These are phyloP conservation scores for Cyrtodaria siliqua DNA, from an alignment of 2,888 invertebrate genomes.

Conservation along the genomic window DNA sequence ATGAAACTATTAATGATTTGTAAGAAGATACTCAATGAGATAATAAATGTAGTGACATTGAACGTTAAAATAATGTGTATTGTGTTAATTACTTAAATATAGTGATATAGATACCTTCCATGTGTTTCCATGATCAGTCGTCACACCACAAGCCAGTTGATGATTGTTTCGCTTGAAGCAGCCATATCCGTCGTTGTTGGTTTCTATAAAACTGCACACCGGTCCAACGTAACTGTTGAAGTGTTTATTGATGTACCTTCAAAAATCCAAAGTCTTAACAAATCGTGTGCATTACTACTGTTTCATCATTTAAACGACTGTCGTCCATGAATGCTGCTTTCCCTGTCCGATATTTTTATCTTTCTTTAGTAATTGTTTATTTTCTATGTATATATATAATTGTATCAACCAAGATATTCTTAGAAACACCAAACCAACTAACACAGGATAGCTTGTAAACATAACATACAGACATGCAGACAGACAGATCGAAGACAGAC, in stretches of 20 bases:
- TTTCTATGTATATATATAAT: constrained; percentile 11
- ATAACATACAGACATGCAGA: no score
- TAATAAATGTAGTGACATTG: no score
- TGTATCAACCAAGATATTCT: constrained; percentile 3
- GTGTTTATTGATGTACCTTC: constrained; percentile 46
- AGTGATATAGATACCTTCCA: constrained; percentile 25
- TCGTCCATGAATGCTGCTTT: no score
- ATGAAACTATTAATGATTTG: no score
- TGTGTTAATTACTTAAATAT: no score
- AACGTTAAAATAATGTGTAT: no score
- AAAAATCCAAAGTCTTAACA: not conserved
- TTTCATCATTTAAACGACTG: no score
- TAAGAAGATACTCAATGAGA: no score
- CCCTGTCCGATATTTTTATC: not conserved
- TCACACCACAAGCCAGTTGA: constrained; percentile 8
- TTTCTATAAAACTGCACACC: constrained; percentile 60
- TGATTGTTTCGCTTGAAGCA: constrained; percentile 46
- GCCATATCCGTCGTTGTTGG: constrained; percentile 43
- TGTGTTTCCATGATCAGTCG: constrained; percentile 15
- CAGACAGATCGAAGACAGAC: no score
- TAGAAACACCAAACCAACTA: no score
- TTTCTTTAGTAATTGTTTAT: not conserved
- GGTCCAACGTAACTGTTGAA: constrained; percentile 55
- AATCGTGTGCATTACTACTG: no score
- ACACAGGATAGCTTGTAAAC: no score